Conservation (phyloP, 2,113 vertebrate genomes). For the Crotalus tigris region DNA sequence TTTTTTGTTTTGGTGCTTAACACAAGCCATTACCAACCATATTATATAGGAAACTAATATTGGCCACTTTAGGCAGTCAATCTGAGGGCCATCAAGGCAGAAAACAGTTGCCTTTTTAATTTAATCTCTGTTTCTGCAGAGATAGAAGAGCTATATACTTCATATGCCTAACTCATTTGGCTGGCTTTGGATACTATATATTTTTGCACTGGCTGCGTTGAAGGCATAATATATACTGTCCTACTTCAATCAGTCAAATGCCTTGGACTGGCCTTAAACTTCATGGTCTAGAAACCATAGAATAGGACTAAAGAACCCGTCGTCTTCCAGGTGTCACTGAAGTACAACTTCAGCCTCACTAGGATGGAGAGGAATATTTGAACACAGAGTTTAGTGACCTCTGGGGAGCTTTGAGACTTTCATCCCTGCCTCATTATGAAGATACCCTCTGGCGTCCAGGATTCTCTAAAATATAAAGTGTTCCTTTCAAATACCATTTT, state of each 20-base stretch:
- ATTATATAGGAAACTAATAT: neutral
- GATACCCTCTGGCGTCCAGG: neutral
- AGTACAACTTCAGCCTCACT: neutral
- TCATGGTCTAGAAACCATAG: neutral
- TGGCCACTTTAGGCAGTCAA: neutral
- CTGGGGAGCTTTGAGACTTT: neutral
- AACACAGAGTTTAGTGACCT: neutral
- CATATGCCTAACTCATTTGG: neutral
- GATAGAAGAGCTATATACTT: neutral
- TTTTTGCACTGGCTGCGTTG: neutral
- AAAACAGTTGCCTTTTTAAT: neutral
- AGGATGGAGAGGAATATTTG: neutral
- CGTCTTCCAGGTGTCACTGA: neutral
- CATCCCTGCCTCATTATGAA: neutral
- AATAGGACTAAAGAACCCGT: neutral
- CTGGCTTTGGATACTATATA: neutral
- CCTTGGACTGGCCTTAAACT: neutral
- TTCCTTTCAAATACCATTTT: neutral
- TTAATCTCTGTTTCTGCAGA: neutral
- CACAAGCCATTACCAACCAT: neutral
- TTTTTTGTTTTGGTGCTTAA: neutral
- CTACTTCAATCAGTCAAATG: neutral
- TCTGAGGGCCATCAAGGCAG: neutral
- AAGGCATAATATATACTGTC: neutral
- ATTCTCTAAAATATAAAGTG: neutral